Evolutionary conservation across 2,113 vertebrate species (phyloP), one percentile per base, ranked within the genome.

Genomic region (Forbesichthys agassizii): DNA sequence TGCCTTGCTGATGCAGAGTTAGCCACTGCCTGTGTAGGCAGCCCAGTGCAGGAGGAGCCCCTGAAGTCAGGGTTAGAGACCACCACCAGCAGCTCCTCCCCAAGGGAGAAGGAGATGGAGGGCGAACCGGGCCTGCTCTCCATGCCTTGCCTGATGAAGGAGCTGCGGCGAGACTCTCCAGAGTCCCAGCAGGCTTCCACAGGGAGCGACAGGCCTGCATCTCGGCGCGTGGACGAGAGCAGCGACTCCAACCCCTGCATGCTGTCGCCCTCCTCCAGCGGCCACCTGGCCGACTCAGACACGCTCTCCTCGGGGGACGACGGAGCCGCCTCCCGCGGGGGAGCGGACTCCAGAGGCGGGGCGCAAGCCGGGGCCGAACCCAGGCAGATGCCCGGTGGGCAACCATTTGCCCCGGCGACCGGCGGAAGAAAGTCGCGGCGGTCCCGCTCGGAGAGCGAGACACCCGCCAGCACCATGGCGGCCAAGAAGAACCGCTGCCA

Each of bases 241-340:
- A 96, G 98, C 91, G 98, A 96, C 73, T 98, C 98, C 47, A 97
- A 98, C 54, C 95, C 95, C 69, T 98, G 95, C 90, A 96, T 97
- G 95, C 93, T 96, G 63, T 99, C 98, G 18, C 97, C 98, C 64
- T 98, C 98, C 69, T 99, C 97, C 85, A 98, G 96, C 0, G 98
- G 97, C 69, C 95, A 99, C 83, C 91, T 98, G 66, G 98, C 96
- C 1, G 98, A 99, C 85, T 98, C 97, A 3, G 97, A 99, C 77
- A 98, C 98, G 0, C 88, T 98, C 71, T 98, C 98, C 84, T 99
- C 98, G 3, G 91, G 94, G 3, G 98, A 98, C 71, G 97, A 99
- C 76, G 91, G 92, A 1, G 91, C 66, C 46, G 62, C 72, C 70
- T 49, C 77, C 90, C 76, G 78, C 79, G 12, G 66, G 68, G 89